Conservation (phyloP, 2,113 vertebrate species). For the Corvus hawaiiensis region DNA sequence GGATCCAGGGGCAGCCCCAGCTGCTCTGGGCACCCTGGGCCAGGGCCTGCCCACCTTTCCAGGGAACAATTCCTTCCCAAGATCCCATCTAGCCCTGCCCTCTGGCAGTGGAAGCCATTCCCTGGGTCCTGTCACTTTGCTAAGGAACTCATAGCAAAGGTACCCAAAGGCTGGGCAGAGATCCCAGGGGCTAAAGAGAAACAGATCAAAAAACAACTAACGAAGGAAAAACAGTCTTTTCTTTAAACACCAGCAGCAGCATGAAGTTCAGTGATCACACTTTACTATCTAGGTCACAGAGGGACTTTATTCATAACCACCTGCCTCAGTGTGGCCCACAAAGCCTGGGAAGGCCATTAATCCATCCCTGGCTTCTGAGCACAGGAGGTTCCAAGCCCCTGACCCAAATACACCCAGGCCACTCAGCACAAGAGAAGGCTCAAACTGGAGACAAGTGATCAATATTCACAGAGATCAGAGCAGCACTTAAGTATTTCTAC, state of each 20-base stretch:
- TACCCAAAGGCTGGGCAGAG: neutral
- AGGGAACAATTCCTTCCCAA: rapidly evolving
- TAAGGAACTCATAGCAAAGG: neutral
- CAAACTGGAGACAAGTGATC: neutral
- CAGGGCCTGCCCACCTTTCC: neutral
- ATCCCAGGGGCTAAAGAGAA: neutral
- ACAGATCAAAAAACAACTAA: neutral
- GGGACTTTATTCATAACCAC: neutral
- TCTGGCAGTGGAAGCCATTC: neutral
- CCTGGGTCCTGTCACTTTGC: neutral
- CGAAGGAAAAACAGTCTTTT: neutral
- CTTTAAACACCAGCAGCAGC: neutral
- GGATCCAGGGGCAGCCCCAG: neutral
- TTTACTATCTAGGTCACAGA: neutral
- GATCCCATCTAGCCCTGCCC: rapidly evolving
- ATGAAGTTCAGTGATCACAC: neutral
- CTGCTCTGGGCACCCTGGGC: neutral
- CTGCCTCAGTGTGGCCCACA: neutral
- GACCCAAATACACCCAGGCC: neutral
- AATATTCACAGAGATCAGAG: neutral
- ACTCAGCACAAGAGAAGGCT: neutral
- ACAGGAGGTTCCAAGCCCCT: neutral
- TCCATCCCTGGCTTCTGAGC: neutral
- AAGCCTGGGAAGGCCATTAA: neutral
- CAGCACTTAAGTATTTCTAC: neutral